These are phyloP conservation scores for Cichlasoma orientale DNA, from an alignment of 2,797 vertebrate species.

Conservation along the genomic window DNA sequence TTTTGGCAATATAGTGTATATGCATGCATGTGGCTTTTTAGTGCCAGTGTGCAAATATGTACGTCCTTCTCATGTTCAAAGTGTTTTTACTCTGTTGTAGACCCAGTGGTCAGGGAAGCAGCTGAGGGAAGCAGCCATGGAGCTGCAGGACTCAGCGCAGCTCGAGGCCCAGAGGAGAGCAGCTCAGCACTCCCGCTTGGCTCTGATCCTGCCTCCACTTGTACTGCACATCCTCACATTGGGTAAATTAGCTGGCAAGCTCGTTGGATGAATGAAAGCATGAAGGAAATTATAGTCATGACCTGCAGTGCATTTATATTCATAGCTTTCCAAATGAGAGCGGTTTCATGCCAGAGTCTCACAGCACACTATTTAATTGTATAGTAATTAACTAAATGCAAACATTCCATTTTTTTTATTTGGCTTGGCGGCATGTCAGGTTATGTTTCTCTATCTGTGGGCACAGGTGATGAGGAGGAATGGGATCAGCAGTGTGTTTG, in stretches of 20 bases:
- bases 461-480: conserved; percentile 84
- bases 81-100: conserved; percentile 36
- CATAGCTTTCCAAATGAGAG: conserved; percentile 12
- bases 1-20: no score
- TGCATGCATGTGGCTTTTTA: neutral
- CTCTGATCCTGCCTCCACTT: conserved; percentile 69
- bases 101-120: conserved; percentile 73
- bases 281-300: conserved; percentile 21
- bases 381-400: conserved; percentile 21
- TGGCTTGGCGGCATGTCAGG: conserved; percentile 13
- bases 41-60: conserved; percentile 3
- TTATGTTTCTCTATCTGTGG: conserved; percentile 32
- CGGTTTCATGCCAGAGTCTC: neutral
- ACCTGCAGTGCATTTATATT: neutral
- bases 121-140: conserved; percentile 67
- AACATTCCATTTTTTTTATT: conserved; percentile 27
- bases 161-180: conserved; percentile 78
- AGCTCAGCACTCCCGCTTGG: conserved; percentile 58
- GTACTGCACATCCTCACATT: conserved; percentile 73
- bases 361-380: conserved; percentile 1
- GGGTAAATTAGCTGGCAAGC: conserved; percentile 61
- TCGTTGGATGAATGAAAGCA: conserved; percentile 1
- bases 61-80: neutral
- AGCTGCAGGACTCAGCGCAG: conserved; percentile 74
- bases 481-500: conserved; percentile 82